Conservation (phyloP, 2,888 invertebrate species). For the Crepidodera aurea region DNA sequence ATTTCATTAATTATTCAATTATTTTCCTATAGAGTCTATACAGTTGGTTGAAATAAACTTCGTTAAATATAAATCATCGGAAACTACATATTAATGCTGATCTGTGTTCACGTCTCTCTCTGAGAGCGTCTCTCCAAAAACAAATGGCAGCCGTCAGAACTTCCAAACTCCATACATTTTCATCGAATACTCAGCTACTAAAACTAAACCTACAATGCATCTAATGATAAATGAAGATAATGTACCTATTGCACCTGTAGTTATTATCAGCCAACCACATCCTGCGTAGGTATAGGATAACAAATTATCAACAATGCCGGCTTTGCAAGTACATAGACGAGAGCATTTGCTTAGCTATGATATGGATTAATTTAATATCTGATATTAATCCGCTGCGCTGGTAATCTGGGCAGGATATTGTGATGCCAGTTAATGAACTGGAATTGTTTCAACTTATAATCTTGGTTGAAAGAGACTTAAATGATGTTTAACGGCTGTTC, state of each 20-base stretch:
- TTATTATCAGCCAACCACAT: constrained; percentile 2
- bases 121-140: too few species aligned
- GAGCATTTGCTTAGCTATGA: constrained; percentile 16
- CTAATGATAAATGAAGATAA: constrained; percentile 13
- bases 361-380: constrained; percentile 16
- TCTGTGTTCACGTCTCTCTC: too few species aligned
- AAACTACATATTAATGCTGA: too few species aligned
- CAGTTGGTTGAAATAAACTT: too few species aligned
- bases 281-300: constrained; percentile 10
- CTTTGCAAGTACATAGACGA: constrained; percentile 1
- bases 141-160: too few species aligned
- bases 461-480: background rate
- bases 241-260: constrained; percentile 8
- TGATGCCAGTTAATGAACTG: background rate
- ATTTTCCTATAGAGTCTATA: too few species aligned
- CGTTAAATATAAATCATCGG: too few species aligned
- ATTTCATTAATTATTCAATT: too few species aligned
- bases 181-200: too few species aligned
- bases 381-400: background rate
- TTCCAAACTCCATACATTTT: too few species aligned
- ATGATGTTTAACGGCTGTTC: background rate
- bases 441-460: constrained; percentile 1
- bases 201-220: background rate
- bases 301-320: constrained; percentile 16
- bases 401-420: constrained; percentile 7